phyloP scores from a whole-genome alignment of 2,113 vertebrate species.

The Parotia lawesii region DNA sequence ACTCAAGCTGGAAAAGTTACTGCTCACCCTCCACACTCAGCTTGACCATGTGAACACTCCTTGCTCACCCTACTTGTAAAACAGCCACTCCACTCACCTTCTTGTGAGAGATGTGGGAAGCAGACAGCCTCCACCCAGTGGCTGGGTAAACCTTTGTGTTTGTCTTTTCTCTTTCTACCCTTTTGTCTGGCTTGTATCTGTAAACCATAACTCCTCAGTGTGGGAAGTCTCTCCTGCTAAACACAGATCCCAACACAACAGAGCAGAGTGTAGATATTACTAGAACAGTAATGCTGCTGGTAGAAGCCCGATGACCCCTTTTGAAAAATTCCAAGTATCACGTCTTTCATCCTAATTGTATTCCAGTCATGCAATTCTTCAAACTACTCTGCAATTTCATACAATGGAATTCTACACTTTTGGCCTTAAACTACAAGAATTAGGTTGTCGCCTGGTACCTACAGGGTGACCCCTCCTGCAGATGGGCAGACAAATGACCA shows the following conservation, averaged over 20 bases:
- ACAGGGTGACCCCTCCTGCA: neutral
- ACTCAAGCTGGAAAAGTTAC: neutral
- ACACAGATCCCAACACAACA: neutral
- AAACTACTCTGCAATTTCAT: neutral
- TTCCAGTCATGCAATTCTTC: neutral
- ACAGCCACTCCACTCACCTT: neutral
- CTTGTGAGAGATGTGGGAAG: slow-evolving; percentile 1
- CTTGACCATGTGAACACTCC: neutral
- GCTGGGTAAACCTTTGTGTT: neutral
- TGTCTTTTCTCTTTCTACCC: slow-evolving; percentile 11
- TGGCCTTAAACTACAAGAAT: neutral
- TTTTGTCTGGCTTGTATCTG: slow-evolving; percentile 45
- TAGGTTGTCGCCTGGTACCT: neutral
- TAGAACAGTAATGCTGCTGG: neutral
- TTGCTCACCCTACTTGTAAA: neutral
- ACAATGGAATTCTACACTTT: neutral
- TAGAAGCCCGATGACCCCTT: neutral
- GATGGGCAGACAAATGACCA: neutral
- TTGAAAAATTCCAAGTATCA: neutral
- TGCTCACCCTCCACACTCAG: neutral
- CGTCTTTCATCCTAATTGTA: neutral
- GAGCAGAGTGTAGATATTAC: neutral
- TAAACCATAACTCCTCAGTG: slow-evolving; percentile 20
- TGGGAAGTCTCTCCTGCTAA: slow-evolving; percentile 16
- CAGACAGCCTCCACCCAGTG: neutral